Percentiles rank a stretch among this genome's conserved stretches.
Evolutionary conservation across 2,888 invertebrate genomes (phyloP).

Genomic region (Zootermopsis nevadensis): DNA sequence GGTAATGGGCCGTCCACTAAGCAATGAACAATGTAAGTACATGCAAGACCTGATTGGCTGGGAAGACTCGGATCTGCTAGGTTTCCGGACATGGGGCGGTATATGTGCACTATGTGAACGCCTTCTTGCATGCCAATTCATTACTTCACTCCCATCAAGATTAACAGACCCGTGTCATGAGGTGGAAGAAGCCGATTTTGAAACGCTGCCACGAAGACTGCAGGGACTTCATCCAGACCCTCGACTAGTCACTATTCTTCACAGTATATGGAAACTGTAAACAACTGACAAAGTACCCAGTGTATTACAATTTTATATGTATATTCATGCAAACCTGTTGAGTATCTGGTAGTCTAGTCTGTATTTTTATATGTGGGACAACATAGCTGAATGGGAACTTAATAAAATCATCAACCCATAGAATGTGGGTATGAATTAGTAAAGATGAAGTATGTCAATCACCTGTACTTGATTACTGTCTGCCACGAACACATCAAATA

Average conservation of each 20-base stretch:
- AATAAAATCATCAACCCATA: too few species aligned
- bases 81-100: constrained; percentile 83
- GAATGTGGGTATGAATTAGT: too few species aligned
- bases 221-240: constrained; percentile 61
- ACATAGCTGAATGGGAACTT: too few species aligned
- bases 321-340: too few species aligned
- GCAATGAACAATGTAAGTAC: constrained; percentile 64
- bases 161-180: constrained; percentile 78
- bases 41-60: constrained; percentile 68
- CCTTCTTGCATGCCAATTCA: constrained; percentile 68
- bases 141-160: constrained; percentile 65
- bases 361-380: too few species aligned
- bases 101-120: constrained; percentile 82
- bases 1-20: constrained; percentile 74
- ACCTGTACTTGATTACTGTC: too few species aligned
- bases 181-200: constrained; percentile 78
- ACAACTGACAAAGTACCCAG: not conserved
- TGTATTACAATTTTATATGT: too few species aligned
- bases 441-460: too few species aligned
- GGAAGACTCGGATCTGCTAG: constrained; percentile 66
- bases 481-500: too few species aligned
- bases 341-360: too few species aligned
- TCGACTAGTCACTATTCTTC: constrained; percentile 66
- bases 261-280: constrained; percentile 59
- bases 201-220: constrained; percentile 71